These are phyloP conservation scores for rat (Rattus norvegicus) DNA, from an alignment of 2,113 vertebrate genomes.

Conservation along the genomic window GRCr8 NC_086039.1:112645001-112645500, in stretches of 20 bases:
- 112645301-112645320: neutral
- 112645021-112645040: neutral
- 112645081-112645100: no score
- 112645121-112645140: no score
- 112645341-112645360: neutral
- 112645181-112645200: no score
- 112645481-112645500: neutral
- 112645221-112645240: no score
- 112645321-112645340: neutral
- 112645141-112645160: no score
- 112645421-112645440: neutral
- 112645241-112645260: no score
- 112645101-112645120: no score
- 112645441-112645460: neutral
- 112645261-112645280: neutral
- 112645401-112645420: neutral
- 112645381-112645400: neutral
- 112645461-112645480: constrained; percentile 13
- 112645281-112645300: neutral
- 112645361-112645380: neutral
- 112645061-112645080: neutral
- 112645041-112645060: neutral
- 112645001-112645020: no score
- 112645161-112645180: no score
- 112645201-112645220: no score